Conservation (phyloP, 2,888 invertebrate genomes). For the Eupithecia vulgata region DNA sequence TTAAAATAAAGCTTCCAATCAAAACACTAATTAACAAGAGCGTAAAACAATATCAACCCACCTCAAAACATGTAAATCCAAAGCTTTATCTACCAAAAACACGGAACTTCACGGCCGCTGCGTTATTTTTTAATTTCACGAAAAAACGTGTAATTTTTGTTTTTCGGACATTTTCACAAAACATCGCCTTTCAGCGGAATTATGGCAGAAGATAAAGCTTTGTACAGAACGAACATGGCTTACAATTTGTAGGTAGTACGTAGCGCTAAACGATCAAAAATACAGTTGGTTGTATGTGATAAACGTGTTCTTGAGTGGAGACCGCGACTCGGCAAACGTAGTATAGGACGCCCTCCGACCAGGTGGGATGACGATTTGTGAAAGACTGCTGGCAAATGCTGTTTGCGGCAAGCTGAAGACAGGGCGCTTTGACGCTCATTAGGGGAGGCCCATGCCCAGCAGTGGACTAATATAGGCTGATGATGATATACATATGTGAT, state of each 20-base stretch:
- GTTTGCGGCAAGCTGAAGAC: too few relatives aligned
- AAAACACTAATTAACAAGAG: neutral
- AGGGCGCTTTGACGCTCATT: too few relatives aligned
- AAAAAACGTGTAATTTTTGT: conserved; percentile 14
- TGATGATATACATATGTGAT: too few relatives aligned
- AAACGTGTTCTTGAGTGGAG: too few relatives aligned
- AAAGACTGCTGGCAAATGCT: too few relatives aligned
- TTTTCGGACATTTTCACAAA: conserved; percentile 21
- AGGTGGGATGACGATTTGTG: too few relatives aligned
- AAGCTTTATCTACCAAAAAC: conserved; percentile 1
- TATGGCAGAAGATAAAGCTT: neutral
- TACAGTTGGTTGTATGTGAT: neutral
- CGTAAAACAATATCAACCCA: neutral
- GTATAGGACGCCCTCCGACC: too few relatives aligned
- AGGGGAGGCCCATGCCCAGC: too few relatives aligned
- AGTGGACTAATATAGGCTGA: too few relatives aligned
- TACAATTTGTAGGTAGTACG: neutral
- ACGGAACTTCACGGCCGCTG: conserved; percentile 2
- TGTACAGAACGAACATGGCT: conserved; percentile 2
- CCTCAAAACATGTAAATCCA: neutral
- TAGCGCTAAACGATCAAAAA: neutral
- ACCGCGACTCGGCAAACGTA: too few relatives aligned
- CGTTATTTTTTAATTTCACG: conserved; percentile 9
- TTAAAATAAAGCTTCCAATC: neutral
- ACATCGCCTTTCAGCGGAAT: neutral